Percentiles rank a stretch among this genome's conserved stretches.
These are phyloP conservation scores for Heteronetta atricapilla DNA, from an alignment of 2,113 vertebrate species.

Conservation along the genomic window DNA sequence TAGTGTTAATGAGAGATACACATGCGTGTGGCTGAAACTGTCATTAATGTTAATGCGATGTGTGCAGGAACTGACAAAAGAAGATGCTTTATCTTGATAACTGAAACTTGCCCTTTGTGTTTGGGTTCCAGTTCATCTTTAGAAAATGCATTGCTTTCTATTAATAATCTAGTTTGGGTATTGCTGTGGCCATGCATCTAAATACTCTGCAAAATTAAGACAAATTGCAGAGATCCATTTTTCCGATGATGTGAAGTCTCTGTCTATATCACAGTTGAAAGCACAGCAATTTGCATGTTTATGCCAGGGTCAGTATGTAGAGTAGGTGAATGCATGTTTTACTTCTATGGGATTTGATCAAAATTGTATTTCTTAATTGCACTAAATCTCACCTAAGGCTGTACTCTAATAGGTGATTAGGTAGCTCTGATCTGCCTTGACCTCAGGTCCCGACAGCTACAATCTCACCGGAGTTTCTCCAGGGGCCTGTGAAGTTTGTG, in stretches of 20 bases:
- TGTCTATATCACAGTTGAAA: not conserved
- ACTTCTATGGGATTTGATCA: not conserved
- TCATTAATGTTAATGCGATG: not conserved
- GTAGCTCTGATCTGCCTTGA: not conserved
- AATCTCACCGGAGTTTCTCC: not conserved
- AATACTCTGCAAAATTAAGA: not conserved
- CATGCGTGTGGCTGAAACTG: not conserved
- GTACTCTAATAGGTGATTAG: not conserved
- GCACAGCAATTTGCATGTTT: not conserved
- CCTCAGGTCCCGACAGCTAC: not conserved
- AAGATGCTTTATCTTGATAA: not conserved
- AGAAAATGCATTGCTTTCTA: not conserved
- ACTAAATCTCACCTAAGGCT: not conserved
- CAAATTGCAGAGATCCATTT: not conserved
- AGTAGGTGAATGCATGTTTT: not conserved
- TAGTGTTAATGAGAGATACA: conserved; percentile 17
- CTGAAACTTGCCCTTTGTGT: not conserved
- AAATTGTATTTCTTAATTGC: not conserved
- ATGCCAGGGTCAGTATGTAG: not conserved
- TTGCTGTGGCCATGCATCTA: not conserved
- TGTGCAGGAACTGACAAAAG: not conserved
- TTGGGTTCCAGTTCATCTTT: not conserved
- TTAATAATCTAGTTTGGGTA: not conserved
- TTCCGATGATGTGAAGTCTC: not conserved
- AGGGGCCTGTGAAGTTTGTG: not conserved